phyloP scores from a whole-genome alignment of 2,113 vertebrate species.

The Leucopsar rothschildi region DNA sequence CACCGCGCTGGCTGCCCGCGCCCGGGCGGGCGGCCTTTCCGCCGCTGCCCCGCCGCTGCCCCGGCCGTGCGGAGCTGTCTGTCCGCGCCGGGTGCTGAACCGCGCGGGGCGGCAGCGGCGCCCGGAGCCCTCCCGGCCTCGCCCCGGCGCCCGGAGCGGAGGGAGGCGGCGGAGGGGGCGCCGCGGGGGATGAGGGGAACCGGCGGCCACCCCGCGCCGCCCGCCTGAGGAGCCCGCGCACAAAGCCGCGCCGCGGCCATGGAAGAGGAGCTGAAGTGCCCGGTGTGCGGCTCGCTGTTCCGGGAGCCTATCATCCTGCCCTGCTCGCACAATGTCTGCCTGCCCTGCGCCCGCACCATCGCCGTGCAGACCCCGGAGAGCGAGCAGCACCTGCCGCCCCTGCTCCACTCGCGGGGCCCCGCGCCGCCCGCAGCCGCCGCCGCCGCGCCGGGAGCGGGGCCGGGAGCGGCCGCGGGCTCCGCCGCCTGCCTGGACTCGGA shows the following conservation, averaged over 20 bases:
- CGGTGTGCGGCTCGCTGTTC: conserved; percentile 92
- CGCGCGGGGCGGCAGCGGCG: too few relatives aligned
- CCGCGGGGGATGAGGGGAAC: background rate
- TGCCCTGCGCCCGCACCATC: conserved; percentile 94
- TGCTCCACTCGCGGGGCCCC: background rate
- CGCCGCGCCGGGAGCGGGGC: background rate
- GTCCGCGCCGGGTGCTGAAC: background rate
- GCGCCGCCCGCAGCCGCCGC: background rate
- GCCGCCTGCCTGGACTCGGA: background rate
- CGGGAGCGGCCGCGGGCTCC: background rate
- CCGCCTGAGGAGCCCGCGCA: background rate
- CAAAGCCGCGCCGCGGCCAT: background rate
- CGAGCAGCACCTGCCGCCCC: background rate
- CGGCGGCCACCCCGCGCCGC: background rate
- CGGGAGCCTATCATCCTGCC: conserved; percentile 95
- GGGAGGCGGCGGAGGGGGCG: background rate
- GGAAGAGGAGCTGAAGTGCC: conserved; percentile 78
- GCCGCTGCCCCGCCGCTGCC: background rate
- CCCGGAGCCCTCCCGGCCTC: too few relatives aligned
- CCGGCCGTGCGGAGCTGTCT: background rate
- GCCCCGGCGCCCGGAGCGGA: background rate
- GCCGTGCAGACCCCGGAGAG: conserved; percentile 71
- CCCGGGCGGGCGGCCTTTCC: background rate
- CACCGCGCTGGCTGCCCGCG: background rate
- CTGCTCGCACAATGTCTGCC: conserved; percentile 84